These are phyloP conservation scores for Fukomys damarensis DNA, from an alignment of 2,113 vertebrate genomes.

Conservation along the genomic window DNA sequence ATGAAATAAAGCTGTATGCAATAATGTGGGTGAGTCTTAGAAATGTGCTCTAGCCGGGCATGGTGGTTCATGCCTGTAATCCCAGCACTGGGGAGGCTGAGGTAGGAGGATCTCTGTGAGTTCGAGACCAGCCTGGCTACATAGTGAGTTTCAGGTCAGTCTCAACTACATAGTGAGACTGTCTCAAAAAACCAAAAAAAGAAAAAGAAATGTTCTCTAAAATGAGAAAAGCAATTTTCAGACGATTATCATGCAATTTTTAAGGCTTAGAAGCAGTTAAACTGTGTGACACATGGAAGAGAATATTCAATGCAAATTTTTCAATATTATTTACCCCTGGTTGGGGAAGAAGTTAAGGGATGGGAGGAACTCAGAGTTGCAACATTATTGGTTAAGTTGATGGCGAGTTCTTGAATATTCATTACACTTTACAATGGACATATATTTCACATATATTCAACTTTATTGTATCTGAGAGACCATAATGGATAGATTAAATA, in stretches of 20 bases:
- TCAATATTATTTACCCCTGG: not conserved
- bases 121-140: too few relatives aligned
- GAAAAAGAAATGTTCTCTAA: not conserved
- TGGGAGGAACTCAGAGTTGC: not conserved
- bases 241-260: not conserved
- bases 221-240: slow-evolving; percentile 19
- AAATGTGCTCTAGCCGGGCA: not conserved
- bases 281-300: not conserved
- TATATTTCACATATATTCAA: not conserved
- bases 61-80: too few relatives aligned
- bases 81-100: too few relatives aligned
- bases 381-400: not conserved
- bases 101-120: too few relatives aligned
- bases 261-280: not conserved
- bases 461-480: not conserved
- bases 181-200: too few relatives aligned
- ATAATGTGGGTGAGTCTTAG: not conserved
- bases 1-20: not conserved
- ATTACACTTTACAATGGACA: not conserved
- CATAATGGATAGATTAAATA: not conserved
- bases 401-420: not conserved
- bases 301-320: not conserved
- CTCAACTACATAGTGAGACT: too few relatives aligned
- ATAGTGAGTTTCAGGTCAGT: too few relatives aligned
- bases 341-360: not conserved